Conservation (phyloP, 2,797 vertebrate genomes). For the Cygnus olor region DNA sequence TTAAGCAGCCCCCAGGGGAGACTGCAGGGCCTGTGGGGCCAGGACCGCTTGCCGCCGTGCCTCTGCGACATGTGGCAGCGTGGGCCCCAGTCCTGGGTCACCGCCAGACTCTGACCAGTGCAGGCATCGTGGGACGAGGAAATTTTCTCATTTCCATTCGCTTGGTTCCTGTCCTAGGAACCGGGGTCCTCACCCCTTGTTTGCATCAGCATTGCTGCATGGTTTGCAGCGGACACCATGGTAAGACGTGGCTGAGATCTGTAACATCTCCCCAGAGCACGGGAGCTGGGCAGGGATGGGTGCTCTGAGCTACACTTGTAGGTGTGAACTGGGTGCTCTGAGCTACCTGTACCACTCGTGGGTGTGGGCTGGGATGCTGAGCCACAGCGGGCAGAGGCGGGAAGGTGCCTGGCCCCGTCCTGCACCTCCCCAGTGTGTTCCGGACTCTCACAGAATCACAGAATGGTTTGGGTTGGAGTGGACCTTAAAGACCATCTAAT, state of each 20-base stretch:
- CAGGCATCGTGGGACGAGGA: accelerated
- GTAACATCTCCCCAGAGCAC: accelerated
- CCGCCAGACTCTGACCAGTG: accelerated
- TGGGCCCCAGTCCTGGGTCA: accelerated
- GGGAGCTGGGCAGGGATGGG: accelerated
- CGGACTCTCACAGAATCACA: accelerated
- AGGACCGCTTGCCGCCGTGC: accelerated
- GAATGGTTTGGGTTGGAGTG: no score
- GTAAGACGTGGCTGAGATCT: accelerated
- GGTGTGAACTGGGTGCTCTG: neutral
- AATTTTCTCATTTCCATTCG: accelerated
- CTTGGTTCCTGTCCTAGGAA: neutral
- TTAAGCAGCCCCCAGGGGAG: neutral
- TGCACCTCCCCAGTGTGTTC: neutral
- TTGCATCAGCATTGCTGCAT: accelerated
- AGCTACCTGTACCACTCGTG: accelerated
- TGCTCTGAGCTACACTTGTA: neutral
- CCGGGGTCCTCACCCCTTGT: accelerated
- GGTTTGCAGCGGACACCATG: accelerated
- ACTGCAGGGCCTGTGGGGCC: accelerated
- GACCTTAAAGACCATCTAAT: no score
- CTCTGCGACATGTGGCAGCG: accelerated
- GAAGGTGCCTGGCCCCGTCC: no score
- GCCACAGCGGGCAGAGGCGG: neutral
- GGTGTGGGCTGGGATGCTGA: neutral